phyloP scores from a whole-genome alignment of 2,888 invertebrate genomes.

The Nomada goodeniana region DNA sequence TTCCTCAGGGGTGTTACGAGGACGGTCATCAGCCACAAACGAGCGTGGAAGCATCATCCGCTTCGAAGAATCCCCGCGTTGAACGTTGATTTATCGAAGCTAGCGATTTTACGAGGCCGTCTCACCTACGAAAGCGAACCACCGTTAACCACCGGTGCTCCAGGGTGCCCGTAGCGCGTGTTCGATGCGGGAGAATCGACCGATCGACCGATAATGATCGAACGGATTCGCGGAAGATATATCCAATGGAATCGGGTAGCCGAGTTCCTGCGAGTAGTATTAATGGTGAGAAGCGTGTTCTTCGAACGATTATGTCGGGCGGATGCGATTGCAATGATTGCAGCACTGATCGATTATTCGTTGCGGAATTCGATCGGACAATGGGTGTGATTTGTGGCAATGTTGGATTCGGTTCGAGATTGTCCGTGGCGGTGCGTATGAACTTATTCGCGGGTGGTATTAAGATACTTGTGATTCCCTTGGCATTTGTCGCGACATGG shows the following conservation, averaged over 20 bases:
- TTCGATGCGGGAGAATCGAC: conserved; percentile 28
- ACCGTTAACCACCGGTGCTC: conserved; percentile 49
- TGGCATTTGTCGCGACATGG: not conserved
- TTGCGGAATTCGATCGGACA: not conserved
- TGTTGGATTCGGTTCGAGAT: too few species aligned
- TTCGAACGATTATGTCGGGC: not conserved
- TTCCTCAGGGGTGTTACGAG: conserved; percentile 20
- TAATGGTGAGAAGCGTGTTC: not conserved
- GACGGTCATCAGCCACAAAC: conserved; percentile 2
- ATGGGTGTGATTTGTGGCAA: too few species aligned
- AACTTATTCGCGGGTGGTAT: not conserved
- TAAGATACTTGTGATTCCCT: too few species aligned
- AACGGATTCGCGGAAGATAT: conserved; percentile 27
- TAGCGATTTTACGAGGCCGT: conserved; percentile 45
- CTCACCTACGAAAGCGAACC: conserved; percentile 33
- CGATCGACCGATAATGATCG: conserved; percentile 37
- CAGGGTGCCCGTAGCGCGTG: conserved; percentile 31
- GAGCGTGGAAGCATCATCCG: not conserved
- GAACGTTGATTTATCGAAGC: conserved; percentile 36
- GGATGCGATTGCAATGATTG: not conserved
- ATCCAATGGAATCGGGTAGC: conserved; percentile 19
- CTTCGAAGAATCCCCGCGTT: not conserved
- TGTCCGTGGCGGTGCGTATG: too few species aligned
- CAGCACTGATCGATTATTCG: not conserved
- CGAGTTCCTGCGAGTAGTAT: not conserved